Evolutionary conservation across 2,113 vertebrate genomes (phyloP).

Genomic region (Ameiurus melas): DNA sequence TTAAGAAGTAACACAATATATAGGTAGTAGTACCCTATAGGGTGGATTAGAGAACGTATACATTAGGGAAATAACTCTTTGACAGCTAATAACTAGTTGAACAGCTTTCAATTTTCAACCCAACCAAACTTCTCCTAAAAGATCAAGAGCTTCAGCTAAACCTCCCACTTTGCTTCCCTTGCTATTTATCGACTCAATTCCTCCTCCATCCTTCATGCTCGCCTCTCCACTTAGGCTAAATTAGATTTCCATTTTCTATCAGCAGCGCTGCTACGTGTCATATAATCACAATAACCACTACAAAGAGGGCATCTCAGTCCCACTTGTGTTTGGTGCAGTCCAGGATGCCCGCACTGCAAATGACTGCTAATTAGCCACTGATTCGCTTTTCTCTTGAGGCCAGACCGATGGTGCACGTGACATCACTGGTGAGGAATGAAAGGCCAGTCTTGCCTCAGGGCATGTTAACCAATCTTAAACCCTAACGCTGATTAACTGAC

Average conservation of each 20-base stretch:
- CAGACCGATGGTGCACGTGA: neutral
- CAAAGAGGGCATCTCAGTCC: conserved; percentile 23
- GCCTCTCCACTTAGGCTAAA: conserved; percentile 41
- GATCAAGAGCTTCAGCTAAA: conserved; percentile 2
- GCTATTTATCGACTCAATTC: conserved; percentile 44
- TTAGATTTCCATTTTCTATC: conserved; percentile 37
- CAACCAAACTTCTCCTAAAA: conserved; percentile 12
- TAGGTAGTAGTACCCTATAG: neutral
- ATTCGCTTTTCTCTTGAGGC: conserved; percentile 7
- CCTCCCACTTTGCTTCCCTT: neutral
- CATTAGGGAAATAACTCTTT: neutral
- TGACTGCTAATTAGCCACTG: conserved; percentile 50
- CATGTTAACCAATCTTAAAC: conserved; percentile 38
- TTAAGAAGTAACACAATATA: neutral
- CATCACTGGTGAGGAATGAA: neutral
- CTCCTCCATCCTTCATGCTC: conserved; percentile 17
- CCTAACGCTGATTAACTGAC: conserved; percentile 10
- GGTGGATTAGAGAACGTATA: neutral
- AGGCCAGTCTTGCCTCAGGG: conserved; percentile 27
- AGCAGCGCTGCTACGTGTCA: neutral
- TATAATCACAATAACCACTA: conserved; percentile 39
- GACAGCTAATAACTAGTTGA: neutral
- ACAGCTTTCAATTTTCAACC: neutral
- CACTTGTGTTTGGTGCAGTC: conserved; percentile 13
- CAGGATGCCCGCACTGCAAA: conserved; percentile 31